Percentiles rank a stretch among this genome's conserved stretches.
Conservation (phyloP, 2,888 invertebrate genomes). For the Dolomedes plantarius region DNA sequence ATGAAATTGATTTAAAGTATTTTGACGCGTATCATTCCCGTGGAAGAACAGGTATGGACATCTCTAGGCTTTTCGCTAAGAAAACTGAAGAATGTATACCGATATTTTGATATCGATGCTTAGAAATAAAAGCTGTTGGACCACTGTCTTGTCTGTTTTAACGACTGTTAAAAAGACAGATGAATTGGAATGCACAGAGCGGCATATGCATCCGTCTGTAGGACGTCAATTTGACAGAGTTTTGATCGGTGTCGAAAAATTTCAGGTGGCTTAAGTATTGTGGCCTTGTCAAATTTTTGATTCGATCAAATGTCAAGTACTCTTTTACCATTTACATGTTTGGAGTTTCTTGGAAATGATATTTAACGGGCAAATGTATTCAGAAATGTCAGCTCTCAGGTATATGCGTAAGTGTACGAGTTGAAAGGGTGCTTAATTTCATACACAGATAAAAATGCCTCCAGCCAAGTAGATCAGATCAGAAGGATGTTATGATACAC, state of each 20-base stretch:
- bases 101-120: neutral
- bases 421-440: no score
- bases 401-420: no score
- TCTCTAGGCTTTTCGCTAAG: neutral
- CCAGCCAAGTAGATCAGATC: no score
- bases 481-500: no score
- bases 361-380: no score
- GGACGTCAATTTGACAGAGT: neutral
- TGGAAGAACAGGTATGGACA: no score
- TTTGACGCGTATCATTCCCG: no score
- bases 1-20: no score
- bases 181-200: neutral
- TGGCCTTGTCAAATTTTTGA: conserved; percentile 4
- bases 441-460: no score
- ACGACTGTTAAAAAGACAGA: neutral
- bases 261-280: conserved; percentile 7
- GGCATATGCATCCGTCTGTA: neutral
- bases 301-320: neutral
- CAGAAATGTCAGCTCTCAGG: no score
- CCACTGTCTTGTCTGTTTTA: conserved; percentile 5
- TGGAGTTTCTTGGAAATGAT: neutral
- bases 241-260: neutral
- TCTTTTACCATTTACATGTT: neutral
- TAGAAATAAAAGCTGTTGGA: neutral
- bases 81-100: neutral